Percentiles rank a stretch among this genome's conserved stretches.
These are phyloP conservation scores for Corvus cornix DNA, from an alignment of 2,113 vertebrate species.

Conservation along the genomic window DNA sequence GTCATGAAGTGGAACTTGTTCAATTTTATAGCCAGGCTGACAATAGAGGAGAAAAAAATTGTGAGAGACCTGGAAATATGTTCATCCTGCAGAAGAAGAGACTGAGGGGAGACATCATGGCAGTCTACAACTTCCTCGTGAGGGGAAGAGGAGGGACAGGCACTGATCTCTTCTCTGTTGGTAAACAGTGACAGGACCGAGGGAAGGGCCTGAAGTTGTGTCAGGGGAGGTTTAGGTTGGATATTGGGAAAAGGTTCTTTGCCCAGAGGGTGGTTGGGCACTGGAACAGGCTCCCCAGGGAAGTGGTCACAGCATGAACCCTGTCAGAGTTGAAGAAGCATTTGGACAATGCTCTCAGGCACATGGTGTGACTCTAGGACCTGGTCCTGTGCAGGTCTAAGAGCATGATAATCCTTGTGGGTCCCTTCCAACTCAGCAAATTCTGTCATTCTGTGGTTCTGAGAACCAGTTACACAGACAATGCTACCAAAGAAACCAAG, in stretches of 20 bases:
- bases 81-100: not conserved
- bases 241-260: accelerated
- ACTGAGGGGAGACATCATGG: not conserved
- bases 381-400: not conserved
- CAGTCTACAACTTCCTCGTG: not conserved
- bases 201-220: not conserved
- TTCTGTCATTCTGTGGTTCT: not conserved
- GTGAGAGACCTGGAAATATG: not conserved
- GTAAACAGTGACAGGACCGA: not conserved
- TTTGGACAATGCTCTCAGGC: not conserved
- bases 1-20: not conserved
- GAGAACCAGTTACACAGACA: not conserved
- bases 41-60: not conserved
- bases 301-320: not conserved
- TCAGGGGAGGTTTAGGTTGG: not conserved
- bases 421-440: not conserved
- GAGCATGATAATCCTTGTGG: no score
- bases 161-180: not conserved
- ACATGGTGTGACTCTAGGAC: not conserved
- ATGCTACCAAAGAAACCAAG: not conserved
- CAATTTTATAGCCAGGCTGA: not conserved
- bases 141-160: not conserved
- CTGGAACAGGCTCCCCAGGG: not conserved
- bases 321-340: not conserved
- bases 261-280: accelerated